Base-by-base conservation (phyloP, 2,113 vertebrate species). In the Isichthys henryi region DNA sequence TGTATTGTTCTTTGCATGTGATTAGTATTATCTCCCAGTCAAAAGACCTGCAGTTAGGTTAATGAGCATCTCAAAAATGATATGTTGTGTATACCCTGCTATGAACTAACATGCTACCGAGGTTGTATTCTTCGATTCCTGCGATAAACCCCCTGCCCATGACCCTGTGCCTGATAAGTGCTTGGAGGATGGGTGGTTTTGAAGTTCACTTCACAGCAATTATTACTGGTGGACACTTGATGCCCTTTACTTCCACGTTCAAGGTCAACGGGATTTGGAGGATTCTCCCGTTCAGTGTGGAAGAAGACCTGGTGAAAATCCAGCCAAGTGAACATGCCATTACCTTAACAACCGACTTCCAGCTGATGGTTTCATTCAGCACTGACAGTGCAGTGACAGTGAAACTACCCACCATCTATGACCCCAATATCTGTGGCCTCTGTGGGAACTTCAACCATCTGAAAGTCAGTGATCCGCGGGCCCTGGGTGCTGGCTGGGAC, bases 401-500 rank as follows among this genome's bases (percentile, higher is more conserved):
- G 88, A 93, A 88, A 50, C 90, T 97, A 77, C 95, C 96, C 17
- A 92, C 92, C 7, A n/a, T 39, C 31, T 96, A 96, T 91, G 95
- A 95, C 39, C 90, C 94, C 91, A 90, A 93, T 90, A 93, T 96
- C 45, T 97, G 97, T 2, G 97, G 97, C 89, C 94, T 97, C 92
- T 97, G 97, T n/a, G 96, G 97, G 39, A 97, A 97, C 93, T 97
- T 96, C 88, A 97, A 97, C 35, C 80, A 46, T 46, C 43, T 83
- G 80, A 46, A 43, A n/a, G 80, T 5, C 21, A 43, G 95, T 0
- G 94, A 94, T 27, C 91, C 93, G 86, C 91, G 90, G 80, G 94
- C 95, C 0, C 3, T 89, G 5, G 70, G 92, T 2, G 88, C 96
- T 84, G 96, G 93, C 9, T 35, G 95, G 82, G 97, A 95, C 91